A percentile compares a stretch with the other conserved stretches of the same genome.
These are phyloP conservation scores for Rhimphoctona megacephalus DNA, from an alignment of 2,888 invertebrate genomes.

Conservation along the genomic window DNA sequence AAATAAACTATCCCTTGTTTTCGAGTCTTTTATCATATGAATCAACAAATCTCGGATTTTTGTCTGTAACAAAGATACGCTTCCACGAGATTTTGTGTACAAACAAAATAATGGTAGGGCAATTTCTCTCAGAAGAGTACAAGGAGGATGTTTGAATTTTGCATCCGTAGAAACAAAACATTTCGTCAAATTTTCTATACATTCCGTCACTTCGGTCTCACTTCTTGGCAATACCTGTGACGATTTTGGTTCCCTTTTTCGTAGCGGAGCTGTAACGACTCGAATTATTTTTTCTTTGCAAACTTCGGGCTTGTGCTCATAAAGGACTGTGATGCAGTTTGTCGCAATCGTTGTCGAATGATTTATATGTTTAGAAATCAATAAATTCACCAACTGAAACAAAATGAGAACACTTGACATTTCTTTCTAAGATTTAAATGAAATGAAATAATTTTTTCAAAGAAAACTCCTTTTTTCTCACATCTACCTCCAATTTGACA, in stretches of 20 bases:
- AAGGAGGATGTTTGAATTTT: conserved; percentile 81
- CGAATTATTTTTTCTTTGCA: conserved; percentile 83
- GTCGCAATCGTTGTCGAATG: conserved; percentile 86
- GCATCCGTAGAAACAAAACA: conserved; percentile 80
- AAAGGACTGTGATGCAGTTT: conserved; percentile 86
- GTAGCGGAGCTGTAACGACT: conserved; percentile 80
- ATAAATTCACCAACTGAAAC: conserved; percentile 86
- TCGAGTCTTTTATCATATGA: conserved; percentile 73
- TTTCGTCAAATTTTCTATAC: conserved; percentile 81
- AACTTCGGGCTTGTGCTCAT: conserved; percentile 85
- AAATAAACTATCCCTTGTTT: conserved; percentile 73
- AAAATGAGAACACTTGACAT: conserved; percentile 11
- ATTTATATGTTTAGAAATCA: conserved; percentile 83
- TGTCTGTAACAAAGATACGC: conserved; percentile 74
- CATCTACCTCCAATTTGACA: no score
- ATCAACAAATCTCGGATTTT: conserved; percentile 76
- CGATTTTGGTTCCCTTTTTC: conserved; percentile 23
- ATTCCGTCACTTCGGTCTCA: conserved; percentile 80
- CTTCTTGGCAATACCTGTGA: conserved; percentile 50
- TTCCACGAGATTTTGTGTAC: conserved; percentile 74
- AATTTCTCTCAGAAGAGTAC: conserved; percentile 75
- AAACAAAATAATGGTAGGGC: conserved; percentile 80
- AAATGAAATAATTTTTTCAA: background rate
- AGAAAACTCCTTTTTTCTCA: background rate
- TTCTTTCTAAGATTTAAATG: background rate